These are phyloP conservation scores for Psammodynastes pulverulentus DNA, from an alignment of 2,113 vertebrate genomes.

Conservation along the genomic window DNA sequence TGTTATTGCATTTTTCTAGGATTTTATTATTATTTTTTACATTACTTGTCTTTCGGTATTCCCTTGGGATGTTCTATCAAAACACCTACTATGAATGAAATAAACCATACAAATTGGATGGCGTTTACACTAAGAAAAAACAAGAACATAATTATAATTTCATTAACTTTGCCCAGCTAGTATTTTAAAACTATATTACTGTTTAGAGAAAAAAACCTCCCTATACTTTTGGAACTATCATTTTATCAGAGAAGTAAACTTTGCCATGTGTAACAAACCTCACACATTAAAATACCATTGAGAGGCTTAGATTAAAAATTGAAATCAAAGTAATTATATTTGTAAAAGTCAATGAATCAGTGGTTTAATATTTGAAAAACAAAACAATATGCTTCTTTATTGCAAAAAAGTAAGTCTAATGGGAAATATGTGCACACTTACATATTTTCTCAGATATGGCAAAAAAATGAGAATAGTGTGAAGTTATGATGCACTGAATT, in stretches of 20 bases:
- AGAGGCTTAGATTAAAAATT: slow-evolving; percentile 65
- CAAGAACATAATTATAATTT: slow-evolving; percentile 43
- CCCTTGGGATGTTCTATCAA: neutral
- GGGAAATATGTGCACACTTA: slow-evolving; percentile 51
- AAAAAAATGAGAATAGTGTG: slow-evolving; percentile 45
- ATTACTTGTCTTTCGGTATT: neutral
- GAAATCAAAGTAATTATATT: slow-evolving; percentile 60
- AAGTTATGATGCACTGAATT: slow-evolving; percentile 51
- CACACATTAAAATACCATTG: slow-evolving; percentile 58
- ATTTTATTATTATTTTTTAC: neutral
- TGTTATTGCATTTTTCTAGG: neutral
- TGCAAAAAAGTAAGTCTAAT: slow-evolving; percentile 57
- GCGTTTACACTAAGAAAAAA: slow-evolving; percentile 57
- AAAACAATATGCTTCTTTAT: slow-evolving; percentile 50
- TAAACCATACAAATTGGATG: slow-evolving; percentile 55
- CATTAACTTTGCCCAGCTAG: slow-evolving; percentile 44
- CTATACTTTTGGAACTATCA: slow-evolving; percentile 49
- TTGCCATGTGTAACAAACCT: slow-evolving; percentile 63
- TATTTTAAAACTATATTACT: slow-evolving; percentile 58
- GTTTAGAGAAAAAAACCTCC: slow-evolving; percentile 40
- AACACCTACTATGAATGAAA: slow-evolving; percentile 49
- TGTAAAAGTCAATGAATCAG: slow-evolving; percentile 57
- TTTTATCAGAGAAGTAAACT: slow-evolving; percentile 64
- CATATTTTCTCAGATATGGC: slow-evolving; percentile 58
- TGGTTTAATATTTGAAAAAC: slow-evolving; percentile 53